Evolutionary conservation across 2,113 vertebrate species (phyloP).

Genomic region (Clarias magur): DNA sequence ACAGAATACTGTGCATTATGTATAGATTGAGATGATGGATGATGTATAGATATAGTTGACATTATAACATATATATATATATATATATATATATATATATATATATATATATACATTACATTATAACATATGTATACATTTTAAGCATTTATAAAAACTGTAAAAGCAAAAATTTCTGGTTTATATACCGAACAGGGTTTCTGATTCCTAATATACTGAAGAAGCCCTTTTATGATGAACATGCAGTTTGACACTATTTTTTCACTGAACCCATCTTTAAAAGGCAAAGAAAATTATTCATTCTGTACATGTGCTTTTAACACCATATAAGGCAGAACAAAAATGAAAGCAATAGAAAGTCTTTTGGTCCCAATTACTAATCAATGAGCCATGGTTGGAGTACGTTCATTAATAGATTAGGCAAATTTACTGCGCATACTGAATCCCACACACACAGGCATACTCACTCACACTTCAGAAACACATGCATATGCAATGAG

Average conservation of each 20-base stretch:
- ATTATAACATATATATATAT: background rate
- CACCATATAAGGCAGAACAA: background rate
- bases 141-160: background rate
- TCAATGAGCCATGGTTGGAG: slow-evolving; percentile 62
- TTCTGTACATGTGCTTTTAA: background rate
- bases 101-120: too few species aligned
- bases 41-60: too few species aligned
- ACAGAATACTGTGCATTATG: background rate
- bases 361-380: slow-evolving; percentile 51
- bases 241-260: background rate
- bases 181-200: background rate
- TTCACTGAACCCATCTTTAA: background rate
- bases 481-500: slow-evolving; percentile 31
- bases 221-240: background rate
- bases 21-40: too few species aligned
- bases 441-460: background rate
- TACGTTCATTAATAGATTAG: slow-evolving; percentile 56
- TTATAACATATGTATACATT: background rate
- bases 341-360: slow-evolving; percentile 41
- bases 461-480: slow-evolving; percentile 15
- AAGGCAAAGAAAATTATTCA: background rate
- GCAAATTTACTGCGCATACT: background rate
- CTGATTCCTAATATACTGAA: slow-evolving; percentile 10
- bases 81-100: too few species aligned
- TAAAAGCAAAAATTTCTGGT: background rate